Evolutionary conservation across 2,888 invertebrate species (phyloP), one percentile per base, ranked within the genome.

Genomic region (Tridacna crocea): DNA sequence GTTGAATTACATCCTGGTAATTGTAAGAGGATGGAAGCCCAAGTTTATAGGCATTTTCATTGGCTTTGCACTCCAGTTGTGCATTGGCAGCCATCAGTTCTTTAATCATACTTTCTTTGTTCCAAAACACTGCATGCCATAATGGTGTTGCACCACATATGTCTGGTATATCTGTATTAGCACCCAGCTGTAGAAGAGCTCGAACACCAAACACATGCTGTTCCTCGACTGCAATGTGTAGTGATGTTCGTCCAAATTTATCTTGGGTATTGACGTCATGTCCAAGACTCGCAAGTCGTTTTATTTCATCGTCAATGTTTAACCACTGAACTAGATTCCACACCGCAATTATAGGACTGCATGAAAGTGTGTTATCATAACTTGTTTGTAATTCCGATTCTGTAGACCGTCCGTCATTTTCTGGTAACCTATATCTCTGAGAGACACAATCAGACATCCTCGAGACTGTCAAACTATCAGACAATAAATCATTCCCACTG

Each of bases 91-190:
- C 83, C 19, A 87, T 26, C 2, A 87, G 81, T 73, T 87, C 87
- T 58, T 84, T 82, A 12, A 87, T 77, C 80, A 87, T 84, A 60
- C 87, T 87, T 47, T 77, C 79, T 36, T 84, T 84, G 36, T 87
- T 84, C 87, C 87, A 87, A 75, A 77, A 87, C 19, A 84, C 84
- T 0, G 84, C 87, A 65, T 87, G 87, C 87, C 87, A 87, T 22
- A 87, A 79, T 6, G 87, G 87, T 8, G 87, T 87, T 6, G 84
- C 87, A n/a, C 51, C 70, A 70, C 87, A 84, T 0, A 75, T 55
- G 58, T 87, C 87, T 17, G 19, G 61, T 13, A 75, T 11, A 11
- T 84, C 77, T 1, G 82, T 72, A 58, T 83, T 72, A 60, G 87
- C 87, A 55, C 87, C 87, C 15, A 81, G 77, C n/a, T 79, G 77